These are phyloP conservation scores for Amphiduros pacificus DNA, from an alignment of 2,888 invertebrate genomes.

Conservation along the genomic window DNA sequence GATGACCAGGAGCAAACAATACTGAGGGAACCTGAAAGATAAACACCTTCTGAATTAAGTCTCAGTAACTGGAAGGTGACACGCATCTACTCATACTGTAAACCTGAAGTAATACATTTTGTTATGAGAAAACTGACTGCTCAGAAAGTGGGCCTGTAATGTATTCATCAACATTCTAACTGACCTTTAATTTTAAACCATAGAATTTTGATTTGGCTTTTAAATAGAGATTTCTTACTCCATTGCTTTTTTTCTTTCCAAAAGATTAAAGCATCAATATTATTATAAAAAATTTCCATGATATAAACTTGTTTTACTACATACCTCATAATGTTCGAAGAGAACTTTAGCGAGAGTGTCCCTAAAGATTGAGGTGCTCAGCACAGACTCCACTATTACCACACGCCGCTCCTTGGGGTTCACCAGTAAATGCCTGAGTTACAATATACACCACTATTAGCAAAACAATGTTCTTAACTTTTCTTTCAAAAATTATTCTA, in stretches of 20 bases:
- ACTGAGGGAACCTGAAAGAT: slow-evolving; percentile 71
- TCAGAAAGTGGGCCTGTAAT: no score
- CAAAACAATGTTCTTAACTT: not conserved
- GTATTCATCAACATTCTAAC: no score
- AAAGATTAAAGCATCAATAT: not conserved
- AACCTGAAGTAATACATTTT: no score
- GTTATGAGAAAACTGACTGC: no score
- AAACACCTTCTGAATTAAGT: no score
- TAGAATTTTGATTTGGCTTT: not conserved
- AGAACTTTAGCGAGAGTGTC: slow-evolving; percentile 87
- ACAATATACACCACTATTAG: not conserved
- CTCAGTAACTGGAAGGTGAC: no score
- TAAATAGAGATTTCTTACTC: not conserved
- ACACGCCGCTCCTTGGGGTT: slow-evolving; percentile 92
- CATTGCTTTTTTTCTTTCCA: not conserved
- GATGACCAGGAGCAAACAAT: slow-evolving; percentile 81
- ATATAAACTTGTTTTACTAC: slow-evolving; percentile 19
- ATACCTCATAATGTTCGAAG: slow-evolving; percentile 90
- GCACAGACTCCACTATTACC: slow-evolving; percentile 86
- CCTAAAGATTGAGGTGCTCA: slow-evolving; percentile 79
- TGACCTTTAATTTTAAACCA: no score
- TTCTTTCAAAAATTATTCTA: not conserved
- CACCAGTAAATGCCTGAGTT: slow-evolving; percentile 77
- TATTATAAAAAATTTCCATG: not conserved
- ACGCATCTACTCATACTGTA: no score